Base-by-base conservation (phyloP, 2,113 vertebrate genomes). In the Brevimyrus niger region DNA sequence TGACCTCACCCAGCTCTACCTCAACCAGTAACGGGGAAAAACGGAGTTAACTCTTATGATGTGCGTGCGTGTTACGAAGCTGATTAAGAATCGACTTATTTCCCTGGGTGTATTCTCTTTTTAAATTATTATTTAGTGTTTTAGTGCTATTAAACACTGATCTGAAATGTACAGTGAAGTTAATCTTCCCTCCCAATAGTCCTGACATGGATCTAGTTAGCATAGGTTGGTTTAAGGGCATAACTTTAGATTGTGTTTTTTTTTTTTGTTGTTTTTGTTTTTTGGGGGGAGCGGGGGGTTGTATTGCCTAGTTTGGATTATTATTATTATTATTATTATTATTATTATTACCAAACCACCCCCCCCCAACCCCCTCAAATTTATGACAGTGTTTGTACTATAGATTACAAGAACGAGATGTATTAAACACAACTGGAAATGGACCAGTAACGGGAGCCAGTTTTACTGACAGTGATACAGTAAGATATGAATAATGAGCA, bases 1-100 rank as follows among this genome's bases (percentile, higher is more conserved):
- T 83, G 3, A 76, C 91, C 92, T 13, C 48, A 9, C 90, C 91
- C 91, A 80, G 35, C 90, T 91, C 92, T 90, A 8, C 4, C 86
- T 87, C 53, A 23, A 38, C 17, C 31, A 42, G 58, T 35, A 80
- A 42, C 6, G 35, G 15, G 1, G 73, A 17, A 42, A 17, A 15
- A 38, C 73, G 13, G 27, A 80, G 35, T 76, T 38, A 76, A 38
- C 27, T 17, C 69, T 15, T 76, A 38, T 17, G n/a, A 17, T 65
- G 19, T 76, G 31, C 31, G 10, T 73, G 69, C 4, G 13, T 80
- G 13, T 42, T 80, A 19, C 69, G 31, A 38, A 76, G 15, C 35
- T 76, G 27, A 76, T 19, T 19, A 19, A 38, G 15, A 76, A 42
- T 31, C 3, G 3, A 76, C 73, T 42, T 76, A 42, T 76, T 76